A percentile compares a stretch with the other conserved stretches of the same genome.
Conservation (phyloP, 2,888 invertebrate genomes). For the Germaria angustata region DNA sequence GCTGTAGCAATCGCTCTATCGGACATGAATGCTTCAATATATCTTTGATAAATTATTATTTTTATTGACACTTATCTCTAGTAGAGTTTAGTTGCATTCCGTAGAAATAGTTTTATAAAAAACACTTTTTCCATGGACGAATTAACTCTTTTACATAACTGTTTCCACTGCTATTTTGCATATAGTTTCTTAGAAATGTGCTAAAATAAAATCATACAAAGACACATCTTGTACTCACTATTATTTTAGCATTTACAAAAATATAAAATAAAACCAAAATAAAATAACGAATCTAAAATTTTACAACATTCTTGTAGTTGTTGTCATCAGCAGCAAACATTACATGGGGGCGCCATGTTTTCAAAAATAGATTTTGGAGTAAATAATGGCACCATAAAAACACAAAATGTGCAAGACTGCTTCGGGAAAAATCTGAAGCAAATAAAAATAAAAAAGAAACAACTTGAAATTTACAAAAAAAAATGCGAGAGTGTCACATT, state of each 20-base stretch:
- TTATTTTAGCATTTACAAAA: slow-evolving; percentile 30
- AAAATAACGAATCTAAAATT: slow-evolving; percentile 18
- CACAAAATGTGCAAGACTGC: background rate
- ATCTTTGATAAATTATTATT: no score
- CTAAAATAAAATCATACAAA: slow-evolving; percentile 33
- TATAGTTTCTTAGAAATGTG: slow-evolving; percentile 27
- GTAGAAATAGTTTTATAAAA: no score
- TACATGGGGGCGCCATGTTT: slow-evolving; percentile 38
- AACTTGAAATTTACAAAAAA: background rate
- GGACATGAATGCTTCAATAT: no score
- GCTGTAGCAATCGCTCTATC: no score
- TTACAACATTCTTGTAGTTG: slow-evolving; percentile 27
- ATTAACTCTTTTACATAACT: background rate
- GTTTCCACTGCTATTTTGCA: background rate
- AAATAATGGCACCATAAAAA: slow-evolving; percentile 26
- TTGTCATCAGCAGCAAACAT: slow-evolving; percentile 41
- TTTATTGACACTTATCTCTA: no score
- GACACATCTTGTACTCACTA: slow-evolving; percentile 18
- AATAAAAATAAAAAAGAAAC: slow-evolving; percentile 20
- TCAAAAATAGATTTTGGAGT: slow-evolving; percentile 51
- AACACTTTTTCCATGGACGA: no score
- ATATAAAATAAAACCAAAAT: slow-evolving; percentile 4
- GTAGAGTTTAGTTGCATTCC: no score
- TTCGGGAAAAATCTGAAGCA: background rate
- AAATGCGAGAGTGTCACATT: slow-evolving; percentile 9